phyloP scores from a whole-genome alignment of 2,797 vertebrate species.

The Neostethus bicornis region DNA sequence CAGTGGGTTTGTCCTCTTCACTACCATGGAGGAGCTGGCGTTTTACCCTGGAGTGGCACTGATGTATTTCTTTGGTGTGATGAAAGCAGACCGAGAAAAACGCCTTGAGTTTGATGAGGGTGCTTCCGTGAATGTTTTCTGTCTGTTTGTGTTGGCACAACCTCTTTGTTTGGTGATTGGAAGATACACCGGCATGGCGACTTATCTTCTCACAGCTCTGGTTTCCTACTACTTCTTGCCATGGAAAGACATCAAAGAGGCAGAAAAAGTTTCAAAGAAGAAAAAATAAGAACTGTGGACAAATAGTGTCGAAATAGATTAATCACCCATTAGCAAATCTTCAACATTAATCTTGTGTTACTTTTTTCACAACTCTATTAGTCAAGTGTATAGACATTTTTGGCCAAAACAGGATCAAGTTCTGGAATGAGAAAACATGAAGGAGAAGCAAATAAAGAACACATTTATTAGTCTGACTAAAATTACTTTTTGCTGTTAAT shows the following conservation, averaged over 20 bases:
- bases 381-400: too few relatives aligned
- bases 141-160: constrained; percentile 82
- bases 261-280: constrained; percentile 53
- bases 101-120: constrained; percentile 75
- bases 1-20: constrained; percentile 10
- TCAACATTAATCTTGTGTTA: too few relatives aligned
- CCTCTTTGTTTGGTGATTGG: constrained; percentile 80
- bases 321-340: too few relatives aligned
- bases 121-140: constrained; percentile 83
- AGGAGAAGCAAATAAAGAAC: too few relatives aligned
- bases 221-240: constrained; percentile 81
- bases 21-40: constrained; percentile 73
- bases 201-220: constrained; percentile 75
- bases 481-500: too few relatives aligned
- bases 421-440: too few relatives aligned
- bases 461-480: too few relatives aligned
- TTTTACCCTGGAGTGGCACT: constrained; percentile 82
- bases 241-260: constrained; percentile 56
- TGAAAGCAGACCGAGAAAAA: constrained; percentile 69
- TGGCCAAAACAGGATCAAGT: too few relatives aligned
- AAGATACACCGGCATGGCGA: constrained; percentile 78
- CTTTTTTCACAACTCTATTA: too few relatives aligned
- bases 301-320: background rate
- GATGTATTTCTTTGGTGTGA: constrained; percentile 81
- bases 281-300: constrained; percentile 56